Percentiles rank a stretch among this genome's conserved stretches.
phyloP scores from a whole-genome alignment of 2,113 vertebrate genomes.

The Hepsetus odoe region DNA sequence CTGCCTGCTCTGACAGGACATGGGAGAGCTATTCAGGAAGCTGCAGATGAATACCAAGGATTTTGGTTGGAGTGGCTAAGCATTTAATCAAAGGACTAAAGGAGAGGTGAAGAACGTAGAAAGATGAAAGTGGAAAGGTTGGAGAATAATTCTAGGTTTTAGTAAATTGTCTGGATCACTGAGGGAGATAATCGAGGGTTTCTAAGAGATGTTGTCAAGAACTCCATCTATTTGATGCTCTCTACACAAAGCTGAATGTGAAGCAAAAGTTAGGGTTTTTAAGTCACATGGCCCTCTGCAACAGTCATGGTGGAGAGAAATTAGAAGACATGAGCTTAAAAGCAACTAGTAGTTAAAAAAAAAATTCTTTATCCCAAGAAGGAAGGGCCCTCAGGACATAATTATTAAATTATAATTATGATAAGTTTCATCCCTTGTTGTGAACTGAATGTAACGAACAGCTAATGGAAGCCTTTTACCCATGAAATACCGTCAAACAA shows the following conservation, averaged over 20 bases:
- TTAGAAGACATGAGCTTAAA: neutral
- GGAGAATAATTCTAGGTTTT: neutral
- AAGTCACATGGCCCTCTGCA: neutral
- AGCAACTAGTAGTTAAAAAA: too few species aligned
- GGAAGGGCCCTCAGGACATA: too few species aligned
- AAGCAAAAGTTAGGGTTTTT: too few species aligned
- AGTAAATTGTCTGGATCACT: neutral
- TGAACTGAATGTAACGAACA: neutral
- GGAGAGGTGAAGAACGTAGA: neutral
- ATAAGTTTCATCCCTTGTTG: neutral
- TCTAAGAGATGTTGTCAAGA: neutral
- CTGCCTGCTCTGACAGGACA: neutral
- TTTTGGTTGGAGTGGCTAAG: neutral
- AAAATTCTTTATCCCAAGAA: too few species aligned
- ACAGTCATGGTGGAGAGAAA: neutral
- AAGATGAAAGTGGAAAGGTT: neutral
- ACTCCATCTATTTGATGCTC: neutral
- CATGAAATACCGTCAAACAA: neutral
- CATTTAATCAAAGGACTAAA: neutral
- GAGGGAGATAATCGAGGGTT: too few species aligned
- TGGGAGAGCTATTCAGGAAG: neutral
- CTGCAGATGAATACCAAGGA: slow-evolving; percentile 1
- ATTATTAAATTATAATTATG: too few species aligned
- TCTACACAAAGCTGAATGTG: neutral
- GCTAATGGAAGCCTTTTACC: neutral